Base-by-base conservation (phyloP, 2,113 vertebrate genomes). In the Poeciliopsis occidentalis region DNA sequence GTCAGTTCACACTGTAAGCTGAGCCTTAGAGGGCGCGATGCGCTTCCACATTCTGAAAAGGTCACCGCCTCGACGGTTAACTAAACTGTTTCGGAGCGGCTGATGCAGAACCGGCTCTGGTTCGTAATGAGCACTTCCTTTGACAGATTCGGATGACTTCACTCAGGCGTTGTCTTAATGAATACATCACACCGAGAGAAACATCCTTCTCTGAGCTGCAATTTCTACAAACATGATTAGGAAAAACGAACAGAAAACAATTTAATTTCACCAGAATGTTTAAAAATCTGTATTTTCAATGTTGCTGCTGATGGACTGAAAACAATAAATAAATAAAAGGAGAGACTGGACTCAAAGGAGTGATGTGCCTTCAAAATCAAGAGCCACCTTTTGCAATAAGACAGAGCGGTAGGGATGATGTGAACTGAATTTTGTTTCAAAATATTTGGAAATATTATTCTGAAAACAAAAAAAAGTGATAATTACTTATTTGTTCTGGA, bases 31-130 rank as follows among this genome's bases (percentile, higher is more conserved):
- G 44, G 63, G 44, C 11, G 57, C 61, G 60, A 12, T 73, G 61
- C 67, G 60, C 60, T 66, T 71, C 34, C 75, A 60, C 62, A 70
- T 22, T 64, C 1, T 71, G 73, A 73, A 86, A 89, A 89, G 87
- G 87, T 85, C 85, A 89, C 57, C 4, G 73, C 22, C 68, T 78
- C 12, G 7, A 67, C 54, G 67, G 73, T 79, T 82, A 78, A 83
- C 80, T 85, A 76, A 88, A 88, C 51, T 12, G 67, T 41, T 85
- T 37, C 30, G 62, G 83, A 84, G 24, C 10, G 3, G 64, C 76
- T 78, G 75, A 82, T 69, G 84, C 60, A 79, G 76, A 87, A 82
- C 69, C 63, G 71, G 74, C 27, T 24, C 30, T 2, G 60, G 67
- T 64, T 77, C 75, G 41, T 86, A 85, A 86, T 76, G 75, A 76